phyloP scores from a whole-genome alignment of 2,113 vertebrate genomes.

The Alethe diademata region DNA sequence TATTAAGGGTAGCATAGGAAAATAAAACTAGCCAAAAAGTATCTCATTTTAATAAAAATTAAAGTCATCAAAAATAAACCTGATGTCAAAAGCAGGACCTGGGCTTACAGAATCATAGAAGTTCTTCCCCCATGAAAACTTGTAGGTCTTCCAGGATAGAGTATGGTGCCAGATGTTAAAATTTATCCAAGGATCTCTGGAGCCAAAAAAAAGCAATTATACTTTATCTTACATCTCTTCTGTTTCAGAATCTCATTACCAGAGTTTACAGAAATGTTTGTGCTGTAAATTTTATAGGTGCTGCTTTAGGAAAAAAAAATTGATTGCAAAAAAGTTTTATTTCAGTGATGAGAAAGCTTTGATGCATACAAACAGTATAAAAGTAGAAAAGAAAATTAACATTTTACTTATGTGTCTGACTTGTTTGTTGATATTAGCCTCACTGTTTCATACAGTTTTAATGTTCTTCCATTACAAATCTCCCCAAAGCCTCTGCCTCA shows the following conservation, averaged over 20 bases:
- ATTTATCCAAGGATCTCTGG: constrained; percentile 26
- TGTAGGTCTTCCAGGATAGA: background rate
- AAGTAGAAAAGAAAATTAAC: background rate
- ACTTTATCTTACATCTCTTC: background rate
- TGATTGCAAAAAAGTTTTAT: background rate
- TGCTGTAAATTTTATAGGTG: constrained; percentile 10
- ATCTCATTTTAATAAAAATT: background rate
- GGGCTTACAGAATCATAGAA: background rate
- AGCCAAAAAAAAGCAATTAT: constrained; percentile 40
- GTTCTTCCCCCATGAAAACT: background rate
- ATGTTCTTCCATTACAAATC: background rate
- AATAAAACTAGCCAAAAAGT: background rate
- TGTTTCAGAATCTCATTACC: constrained; percentile 32
- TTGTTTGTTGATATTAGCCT: background rate
- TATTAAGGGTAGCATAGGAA: background rate
- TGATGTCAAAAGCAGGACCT: background rate
- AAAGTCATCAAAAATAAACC: background rate
- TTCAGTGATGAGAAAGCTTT: background rate
- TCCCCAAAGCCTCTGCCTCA: background rate
- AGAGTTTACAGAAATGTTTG: constrained; percentile 9
- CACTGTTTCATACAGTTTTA: background rate
- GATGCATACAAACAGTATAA: background rate
- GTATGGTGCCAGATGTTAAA: background rate
- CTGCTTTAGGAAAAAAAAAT: background rate
- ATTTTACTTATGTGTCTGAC: background rate